Evolutionary conservation across 2,797 vertebrate species (phyloP).

Genomic region (Bufotes viridis): DNA sequence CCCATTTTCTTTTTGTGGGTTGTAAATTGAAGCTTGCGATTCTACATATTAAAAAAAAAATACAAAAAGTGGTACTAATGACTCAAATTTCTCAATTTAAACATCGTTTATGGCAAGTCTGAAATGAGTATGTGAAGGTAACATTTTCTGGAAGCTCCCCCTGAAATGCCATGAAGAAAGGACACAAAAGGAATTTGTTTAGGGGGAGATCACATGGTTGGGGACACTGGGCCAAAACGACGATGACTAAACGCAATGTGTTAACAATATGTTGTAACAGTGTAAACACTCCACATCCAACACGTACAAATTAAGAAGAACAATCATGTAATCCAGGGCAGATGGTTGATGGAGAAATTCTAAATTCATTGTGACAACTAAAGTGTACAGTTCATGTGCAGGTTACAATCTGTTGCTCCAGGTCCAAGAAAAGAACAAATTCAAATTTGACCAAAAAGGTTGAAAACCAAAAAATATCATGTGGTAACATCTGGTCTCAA

Average conservation of each 20-base stretch:
- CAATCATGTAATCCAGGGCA: background rate
- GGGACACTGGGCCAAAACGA: background rate
- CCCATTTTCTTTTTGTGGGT: background rate
- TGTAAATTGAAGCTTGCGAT: conserved; percentile 12
- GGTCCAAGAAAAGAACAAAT: background rate
- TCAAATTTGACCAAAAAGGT: background rate
- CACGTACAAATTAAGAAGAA: background rate
- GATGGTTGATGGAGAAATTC: background rate
- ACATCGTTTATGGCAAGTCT: background rate
- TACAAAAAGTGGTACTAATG: conserved; percentile 22
- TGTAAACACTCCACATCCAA: conserved; percentile 22
- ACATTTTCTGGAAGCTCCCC: background rate
- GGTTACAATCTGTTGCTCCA: background rate
- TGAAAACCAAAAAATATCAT: background rate
- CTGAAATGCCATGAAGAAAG: background rate
- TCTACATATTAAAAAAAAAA: conserved; percentile 20
- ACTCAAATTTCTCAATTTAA: background rate
- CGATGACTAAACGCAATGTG: conserved; percentile 20
- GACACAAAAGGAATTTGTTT: background rate
- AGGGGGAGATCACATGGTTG: background rate
- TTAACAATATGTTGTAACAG: conserved; percentile 38
- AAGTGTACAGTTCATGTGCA: background rate
- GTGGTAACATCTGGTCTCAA: background rate
- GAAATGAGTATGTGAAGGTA: background rate
- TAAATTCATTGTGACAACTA: background rate